Evolutionary conservation across 1,140 invertebrate genomes (phyloP).

Genomic region (Epicauta chinensis): DNA sequence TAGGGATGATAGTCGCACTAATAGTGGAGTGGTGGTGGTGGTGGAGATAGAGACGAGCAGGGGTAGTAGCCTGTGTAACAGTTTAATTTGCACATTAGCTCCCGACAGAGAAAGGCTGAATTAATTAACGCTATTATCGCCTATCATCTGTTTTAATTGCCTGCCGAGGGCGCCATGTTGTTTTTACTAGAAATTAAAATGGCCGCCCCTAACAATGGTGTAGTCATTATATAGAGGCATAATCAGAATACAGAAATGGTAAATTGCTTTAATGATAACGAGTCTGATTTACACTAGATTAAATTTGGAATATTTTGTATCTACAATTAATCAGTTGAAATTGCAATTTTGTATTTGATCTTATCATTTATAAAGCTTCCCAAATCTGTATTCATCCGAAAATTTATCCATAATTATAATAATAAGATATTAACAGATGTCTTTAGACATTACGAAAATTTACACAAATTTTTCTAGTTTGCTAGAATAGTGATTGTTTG

Average conservation of each 20-base stretch:
- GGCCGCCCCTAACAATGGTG: constrained; percentile 40
- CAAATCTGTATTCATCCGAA: too few species aligned
- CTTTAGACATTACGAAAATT: too few species aligned
- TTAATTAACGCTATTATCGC: constrained; percentile 46
- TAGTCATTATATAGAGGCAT: constrained; percentile 40
- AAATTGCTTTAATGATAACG: constrained; percentile 43
- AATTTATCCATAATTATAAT: too few species aligned
- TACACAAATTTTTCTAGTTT: too few species aligned
- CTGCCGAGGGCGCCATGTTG: constrained; percentile 41
- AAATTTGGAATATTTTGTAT: constrained; percentile 2
- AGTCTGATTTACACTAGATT: constrained; percentile 32
- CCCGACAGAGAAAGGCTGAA: constrained; percentile 43
- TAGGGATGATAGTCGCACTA: not conserved
- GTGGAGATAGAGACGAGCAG: not conserved
- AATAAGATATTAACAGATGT: too few species aligned
- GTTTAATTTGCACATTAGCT: constrained; percentile 45
- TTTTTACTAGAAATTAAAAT: constrained; percentile 45
- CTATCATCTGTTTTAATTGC: constrained; percentile 47
- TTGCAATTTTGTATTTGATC: too few species aligned
- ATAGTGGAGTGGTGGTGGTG: constrained; percentile 2
- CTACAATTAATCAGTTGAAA: not conserved
- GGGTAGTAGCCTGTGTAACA: constrained; percentile 38
- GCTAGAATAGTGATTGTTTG: not conserved
- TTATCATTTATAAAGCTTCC: too few species aligned
- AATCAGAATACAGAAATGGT: constrained; percentile 43